Conservation (phyloP, 2,797 vertebrate genomes). For the Gadopsis marmoratus region DNA sequence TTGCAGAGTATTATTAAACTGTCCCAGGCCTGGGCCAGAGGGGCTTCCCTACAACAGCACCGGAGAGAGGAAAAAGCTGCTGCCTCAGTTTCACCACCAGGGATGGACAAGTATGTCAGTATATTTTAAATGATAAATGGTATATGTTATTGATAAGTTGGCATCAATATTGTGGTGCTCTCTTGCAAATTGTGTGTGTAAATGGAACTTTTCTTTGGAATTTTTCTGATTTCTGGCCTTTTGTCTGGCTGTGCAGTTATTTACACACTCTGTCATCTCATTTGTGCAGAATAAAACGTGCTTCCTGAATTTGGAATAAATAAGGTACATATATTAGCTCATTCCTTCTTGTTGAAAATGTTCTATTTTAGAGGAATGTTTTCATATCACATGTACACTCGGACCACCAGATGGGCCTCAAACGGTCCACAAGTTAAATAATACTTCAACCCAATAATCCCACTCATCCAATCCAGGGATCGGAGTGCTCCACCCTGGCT, state of each 20-base stretch:
- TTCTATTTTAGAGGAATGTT: not conserved
- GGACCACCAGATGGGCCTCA: constrained; percentile 79
- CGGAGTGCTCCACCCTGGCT: constrained; percentile 33
- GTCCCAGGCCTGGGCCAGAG: constrained; percentile 61
- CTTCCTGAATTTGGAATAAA: not conserved
- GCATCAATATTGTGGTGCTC: not conserved
- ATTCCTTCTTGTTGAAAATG: not conserved
- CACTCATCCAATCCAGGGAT: constrained; percentile 77
- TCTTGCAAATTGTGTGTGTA: not conserved
- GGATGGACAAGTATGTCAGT: not conserved
- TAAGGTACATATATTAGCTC: not conserved
- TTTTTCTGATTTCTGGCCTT: not conserved
- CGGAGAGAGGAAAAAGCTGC: constrained; percentile 33
- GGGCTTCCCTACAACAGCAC: constrained; percentile 52
- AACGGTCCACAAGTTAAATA: constrained; percentile 79
- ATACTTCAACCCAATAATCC: constrained; percentile 81
- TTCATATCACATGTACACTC: constrained; percentile 55
- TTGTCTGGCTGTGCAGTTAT: not conserved
- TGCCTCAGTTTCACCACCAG: constrained; percentile 16
- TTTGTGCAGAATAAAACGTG: not conserved
- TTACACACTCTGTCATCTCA: not conserved
- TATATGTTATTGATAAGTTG: not conserved
- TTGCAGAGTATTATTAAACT: constrained; percentile 83
- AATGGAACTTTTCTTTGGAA: not conserved
- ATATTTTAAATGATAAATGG: too few species aligned